These are phyloP conservation scores for Eupeodes latifasciatus DNA, from an alignment of 2,888 invertebrate species.

Conservation along the genomic window DNA sequence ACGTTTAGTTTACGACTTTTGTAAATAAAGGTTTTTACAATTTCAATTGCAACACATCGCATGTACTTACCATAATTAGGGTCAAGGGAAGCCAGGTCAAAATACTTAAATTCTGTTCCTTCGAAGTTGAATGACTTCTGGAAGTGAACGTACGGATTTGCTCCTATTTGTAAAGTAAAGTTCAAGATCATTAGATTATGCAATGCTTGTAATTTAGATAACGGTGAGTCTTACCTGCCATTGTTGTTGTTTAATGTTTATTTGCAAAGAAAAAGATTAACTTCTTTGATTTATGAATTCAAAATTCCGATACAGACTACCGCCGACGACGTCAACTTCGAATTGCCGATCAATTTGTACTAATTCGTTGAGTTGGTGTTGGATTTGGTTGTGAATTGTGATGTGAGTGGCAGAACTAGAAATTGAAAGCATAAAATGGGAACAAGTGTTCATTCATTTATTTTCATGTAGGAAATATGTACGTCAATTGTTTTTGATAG, in stretches of 20 bases:
- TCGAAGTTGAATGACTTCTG: constrained; percentile 81
- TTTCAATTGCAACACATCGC: not conserved
- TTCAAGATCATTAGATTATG: constrained; percentile 49
- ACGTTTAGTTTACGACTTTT: not conserved
- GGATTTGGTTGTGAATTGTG: not conserved
- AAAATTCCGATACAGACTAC: not conserved
- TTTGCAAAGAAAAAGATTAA: constrained; percentile 25
- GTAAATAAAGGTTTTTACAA: constrained; percentile 6
- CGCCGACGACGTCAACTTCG: constrained; percentile 54
- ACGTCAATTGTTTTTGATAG: not conserved
- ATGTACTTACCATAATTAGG: constrained; percentile 91
- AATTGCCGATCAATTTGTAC: constrained; percentile 55
- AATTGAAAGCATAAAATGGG: constrained; percentile 7
- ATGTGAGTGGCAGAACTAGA: constrained; percentile 30
- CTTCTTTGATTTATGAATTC: constrained; percentile 3
- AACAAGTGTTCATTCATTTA: not conserved
- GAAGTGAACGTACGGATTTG: constrained; percentile 82
- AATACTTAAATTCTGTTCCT: constrained; percentile 88
- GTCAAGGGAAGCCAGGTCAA: constrained; percentile 90
- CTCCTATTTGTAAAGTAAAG: constrained; percentile 77
- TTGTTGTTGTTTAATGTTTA: constrained; percentile 37
- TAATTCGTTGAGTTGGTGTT: constrained; percentile 45
- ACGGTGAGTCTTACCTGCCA: constrained; percentile 59
- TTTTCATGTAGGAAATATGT: not conserved
- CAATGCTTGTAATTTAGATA: constrained; percentile 43